Evolutionary conservation across 1,140 invertebrate species (phyloP).

Genomic region (Heliconius melpomene): DNA sequence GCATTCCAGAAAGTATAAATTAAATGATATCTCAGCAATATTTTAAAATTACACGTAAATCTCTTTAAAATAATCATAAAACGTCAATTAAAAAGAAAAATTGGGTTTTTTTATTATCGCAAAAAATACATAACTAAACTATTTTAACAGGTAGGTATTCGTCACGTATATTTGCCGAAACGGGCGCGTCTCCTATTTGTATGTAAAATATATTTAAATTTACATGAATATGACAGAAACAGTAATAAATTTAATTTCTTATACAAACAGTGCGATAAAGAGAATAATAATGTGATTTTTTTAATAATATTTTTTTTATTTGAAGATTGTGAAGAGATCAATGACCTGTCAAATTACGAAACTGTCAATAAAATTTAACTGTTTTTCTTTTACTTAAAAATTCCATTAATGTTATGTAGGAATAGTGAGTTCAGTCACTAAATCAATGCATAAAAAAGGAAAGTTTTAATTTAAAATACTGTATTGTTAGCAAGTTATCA

Average conservation of each 20-base stretch:
- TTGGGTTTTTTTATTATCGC: neutral
- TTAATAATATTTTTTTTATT: neutral
- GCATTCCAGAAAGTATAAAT: neutral
- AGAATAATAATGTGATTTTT: neutral
- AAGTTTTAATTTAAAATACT: neutral
- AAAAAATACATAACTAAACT: neutral
- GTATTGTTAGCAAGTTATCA: neutral
- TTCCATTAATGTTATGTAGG: too few species aligned
- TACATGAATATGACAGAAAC: neutral
- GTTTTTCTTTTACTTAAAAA: too few species aligned
- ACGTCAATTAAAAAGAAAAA: neutral
- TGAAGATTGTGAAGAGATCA: too few species aligned
- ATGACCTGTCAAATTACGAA: too few species aligned
- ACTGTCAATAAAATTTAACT: too few species aligned
- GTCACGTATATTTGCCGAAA: slow-evolving; percentile 6
- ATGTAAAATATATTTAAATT: slow-evolving; percentile 4
- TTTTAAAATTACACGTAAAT: neutral
- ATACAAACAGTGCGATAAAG: neutral
- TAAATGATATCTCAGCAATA: neutral
- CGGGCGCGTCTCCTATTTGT: neutral
- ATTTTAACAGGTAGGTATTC: neutral
- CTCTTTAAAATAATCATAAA: neutral
- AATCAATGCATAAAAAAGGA: neutral
- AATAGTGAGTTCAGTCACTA: neutral
- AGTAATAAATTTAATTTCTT: neutral